phyloP scores from a whole-genome alignment of 2,113 vertebrate species.

The Monopterus albus region DNA sequence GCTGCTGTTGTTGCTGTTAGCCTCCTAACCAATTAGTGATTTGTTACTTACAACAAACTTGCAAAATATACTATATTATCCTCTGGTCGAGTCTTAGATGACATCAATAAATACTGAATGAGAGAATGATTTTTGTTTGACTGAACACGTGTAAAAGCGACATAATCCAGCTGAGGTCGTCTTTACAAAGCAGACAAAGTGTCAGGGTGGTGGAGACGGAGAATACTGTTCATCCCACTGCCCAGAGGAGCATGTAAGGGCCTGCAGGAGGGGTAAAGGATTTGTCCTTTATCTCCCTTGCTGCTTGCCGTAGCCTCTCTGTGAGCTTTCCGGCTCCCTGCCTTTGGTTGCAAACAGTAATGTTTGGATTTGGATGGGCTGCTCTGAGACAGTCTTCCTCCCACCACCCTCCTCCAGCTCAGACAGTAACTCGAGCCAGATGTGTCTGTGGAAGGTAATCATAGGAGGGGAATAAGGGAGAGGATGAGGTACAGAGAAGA shows the following conservation, averaged over 20 bases:
- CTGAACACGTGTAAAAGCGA: neutral
- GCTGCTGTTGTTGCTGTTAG: no score
- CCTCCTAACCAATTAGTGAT: no score
- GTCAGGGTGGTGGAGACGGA: neutral
- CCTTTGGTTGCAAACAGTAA: constrained; percentile 47
- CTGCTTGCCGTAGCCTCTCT: constrained; percentile 5
- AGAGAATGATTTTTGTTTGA: no score
- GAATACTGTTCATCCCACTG: neutral
- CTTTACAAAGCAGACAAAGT: no score
- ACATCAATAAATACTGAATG: no score
- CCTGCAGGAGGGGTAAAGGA: neutral
- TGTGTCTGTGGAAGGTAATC: constrained; percentile 48
- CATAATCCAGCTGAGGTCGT: neutral
- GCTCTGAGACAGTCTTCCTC: constrained; percentile 24
- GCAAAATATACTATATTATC: no score
- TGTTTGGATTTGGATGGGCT: constrained; percentile 48
- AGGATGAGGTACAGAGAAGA: neutral
- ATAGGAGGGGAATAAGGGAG: neutral
- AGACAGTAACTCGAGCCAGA: constrained; percentile 70
- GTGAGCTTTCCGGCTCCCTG: neutral
- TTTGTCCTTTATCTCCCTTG: neutral
- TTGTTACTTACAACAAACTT: no score
- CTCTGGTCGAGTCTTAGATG: no score
- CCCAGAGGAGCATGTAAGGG: no score
- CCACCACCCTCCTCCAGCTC: constrained; percentile 1